A percentile compares a stretch with the other conserved stretches of the same genome.
These are phyloP conservation scores for Watsonalla cultraria DNA, from an alignment of 2,888 invertebrate species.

Conservation along the genomic window DNA sequence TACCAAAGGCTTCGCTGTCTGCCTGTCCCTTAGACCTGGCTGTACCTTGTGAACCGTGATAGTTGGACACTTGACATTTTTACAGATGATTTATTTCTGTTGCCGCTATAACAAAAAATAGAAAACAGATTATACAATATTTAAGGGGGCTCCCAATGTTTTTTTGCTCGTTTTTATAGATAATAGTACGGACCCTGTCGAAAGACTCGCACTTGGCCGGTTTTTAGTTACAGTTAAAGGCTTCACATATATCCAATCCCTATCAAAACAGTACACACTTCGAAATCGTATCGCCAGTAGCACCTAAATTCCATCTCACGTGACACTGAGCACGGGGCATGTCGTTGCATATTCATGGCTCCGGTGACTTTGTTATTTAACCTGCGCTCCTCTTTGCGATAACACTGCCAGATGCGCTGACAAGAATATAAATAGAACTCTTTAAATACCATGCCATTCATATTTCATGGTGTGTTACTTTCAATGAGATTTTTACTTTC, in stretches of 20 bases:
- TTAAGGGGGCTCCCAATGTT: too few species aligned
- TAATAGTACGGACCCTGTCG: too few species aligned
- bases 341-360: slow-evolving; percentile 24
- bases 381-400: slow-evolving; percentile 9
- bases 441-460: not conserved
- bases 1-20: not conserved
- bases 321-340: slow-evolving; percentile 10
- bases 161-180: too few species aligned
- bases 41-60: too few species aligned
- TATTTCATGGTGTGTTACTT: not conserved
- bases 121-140: too few species aligned
- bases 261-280: not conserved
- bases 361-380: slow-evolving; percentile 13
- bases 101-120: too few species aligned
- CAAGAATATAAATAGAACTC: not conserved
- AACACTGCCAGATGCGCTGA: slow-evolving; percentile 4
- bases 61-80: too few species aligned
- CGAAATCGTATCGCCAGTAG: slow-evolving; percentile 4
- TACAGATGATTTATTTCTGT: too few species aligned
- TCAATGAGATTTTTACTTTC: not conserved
- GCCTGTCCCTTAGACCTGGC: too few species aligned
- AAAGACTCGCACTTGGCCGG: too few species aligned
- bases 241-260: too few species aligned
- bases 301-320: slow-evolving; percentile 3
- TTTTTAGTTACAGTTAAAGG: too few species aligned